Evolutionary conservation across 2,113 vertebrate species (phyloP), one percentile per base, ranked within the genome.

Genomic region (Protobothrops flavoviridis): DNA sequence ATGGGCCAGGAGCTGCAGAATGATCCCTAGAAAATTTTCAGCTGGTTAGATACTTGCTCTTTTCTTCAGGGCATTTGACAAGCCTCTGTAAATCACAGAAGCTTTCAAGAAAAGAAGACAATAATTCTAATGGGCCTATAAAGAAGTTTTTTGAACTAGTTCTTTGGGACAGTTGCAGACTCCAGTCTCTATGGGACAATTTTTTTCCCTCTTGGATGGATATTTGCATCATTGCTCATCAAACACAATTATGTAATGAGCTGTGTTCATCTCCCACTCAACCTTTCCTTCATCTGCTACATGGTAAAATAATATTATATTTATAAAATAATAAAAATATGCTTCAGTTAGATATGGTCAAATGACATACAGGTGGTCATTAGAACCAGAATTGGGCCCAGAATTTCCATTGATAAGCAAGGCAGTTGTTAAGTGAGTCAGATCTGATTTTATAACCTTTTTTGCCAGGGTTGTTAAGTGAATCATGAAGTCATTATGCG

Each of bases 341-440:
- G 4, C 21, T 91, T 91, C 91, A 87, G 26, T 45, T 15, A 48
- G 24, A 21, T 48, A 48, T 24, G 45, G 23, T 26, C 56, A 43
- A 94, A 15, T 93, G 93, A 90, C 95, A 94, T 96, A 64, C 4
- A n/a, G 61, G 29, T 64, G n/a, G 61, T 64, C 11, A 1, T 15
- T 69, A 69, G 64, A n/a, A 64, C 26, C 29, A 61, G 24, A 61
- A 11, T 29, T 61, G 29, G 26, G 10, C n/a, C 29, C 29, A 69
- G 29, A 69, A 69, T 69, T 13, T 69, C 64, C 29, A 69, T 69
- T 69, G 64, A n/a, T 17, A 33, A 69, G 29, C 64, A 69, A 69
- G 64, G 64, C 64, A 69, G 5, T 69, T 29, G 64, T 69, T 69
- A 33, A 64, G 64, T 33, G 29, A 69, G 64, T 69, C 64, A 69